Evolutionary conservation across 2,797 vertebrate genomes (phyloP), one percentile per base, ranked within the genome.

Genomic region (Brotogeris chrysoptera): DNA sequence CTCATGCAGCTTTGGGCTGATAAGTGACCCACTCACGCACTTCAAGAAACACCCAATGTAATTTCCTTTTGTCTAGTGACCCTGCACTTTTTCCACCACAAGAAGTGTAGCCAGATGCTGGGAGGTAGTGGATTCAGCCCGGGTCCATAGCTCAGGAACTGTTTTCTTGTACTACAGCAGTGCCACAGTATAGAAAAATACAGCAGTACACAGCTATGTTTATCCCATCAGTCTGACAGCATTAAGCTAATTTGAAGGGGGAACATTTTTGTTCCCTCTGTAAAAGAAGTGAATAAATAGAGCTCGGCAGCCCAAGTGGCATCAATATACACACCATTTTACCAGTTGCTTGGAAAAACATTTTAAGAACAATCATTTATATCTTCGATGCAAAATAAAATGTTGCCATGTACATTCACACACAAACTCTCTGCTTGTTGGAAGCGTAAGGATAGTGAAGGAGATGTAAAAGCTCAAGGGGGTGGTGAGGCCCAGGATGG

Each of bases 341-440:
- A 60, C 72, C 39, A 76, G 55, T 24, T 92, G 57, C 68, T 47
- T 90, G n/a, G 76, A 60, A 87, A 92, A 93, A 87, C 65, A 78
- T 47, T 44, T 60, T 80, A 80, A 81, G 53, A 88, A 80, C 55
- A 82, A 36, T 27, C 53, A 36, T 69, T 82, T 69, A 17, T 80
- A 52, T 80, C 79, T 87, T 72, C 68, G 65, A 5, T 16, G 21
- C 34, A 52, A 69, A 79, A 86, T 49, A 63, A 86, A 89, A 65
- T 2, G 16, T 55, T 61, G 27, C 66, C 64, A 38, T 53, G 80
- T 38, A 23, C 44, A 8, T 47, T 73, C 4, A 2, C 63, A 72
- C 1, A 0, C 47, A 32, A 34, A 12, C 30, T 16, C 5, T 76
- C 69, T 77, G 77, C 73, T 73, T 59, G 34, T 25, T 59, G 34